A percentile compares a stretch with the other conserved stretches of the same genome.
Evolutionary conservation across 2,888 invertebrate genomes (phyloP).

Genomic region (Drosophila diplacantha): DNA sequence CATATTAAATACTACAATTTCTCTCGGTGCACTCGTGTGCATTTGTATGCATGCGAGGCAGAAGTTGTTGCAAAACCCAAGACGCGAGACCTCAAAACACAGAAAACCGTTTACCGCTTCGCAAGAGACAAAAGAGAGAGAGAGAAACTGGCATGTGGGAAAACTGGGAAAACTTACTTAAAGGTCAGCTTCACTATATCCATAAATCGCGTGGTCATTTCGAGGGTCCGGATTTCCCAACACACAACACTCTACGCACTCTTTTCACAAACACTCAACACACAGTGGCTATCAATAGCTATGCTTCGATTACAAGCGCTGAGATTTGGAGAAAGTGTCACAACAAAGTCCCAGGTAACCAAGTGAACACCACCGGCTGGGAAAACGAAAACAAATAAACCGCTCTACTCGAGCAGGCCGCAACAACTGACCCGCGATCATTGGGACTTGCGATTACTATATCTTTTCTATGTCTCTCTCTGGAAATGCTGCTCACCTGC

Average conservation of each 20-base stretch:
- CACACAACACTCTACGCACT: slow-evolving; percentile 7
- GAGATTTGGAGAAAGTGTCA: slow-evolving; percentile 40
- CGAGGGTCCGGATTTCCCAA: slow-evolving; percentile 7
- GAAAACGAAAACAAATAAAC: slow-evolving; percentile 1
- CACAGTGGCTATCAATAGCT: slow-evolving; percentile 19
- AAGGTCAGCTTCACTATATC: slow-evolving; percentile 73
- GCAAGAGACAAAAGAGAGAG: slow-evolving; percentile 1
- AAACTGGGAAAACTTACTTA: slow-evolving; percentile 66
- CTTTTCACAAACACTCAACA: slow-evolving; percentile 23
- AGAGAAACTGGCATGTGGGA: background rate
- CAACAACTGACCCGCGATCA: slow-evolving; percentile 54
- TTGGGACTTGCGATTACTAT: background rate
- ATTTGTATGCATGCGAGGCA: slow-evolving; percentile 17
- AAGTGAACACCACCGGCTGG: slow-evolving; percentile 23
- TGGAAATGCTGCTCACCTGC: slow-evolving; percentile 2
- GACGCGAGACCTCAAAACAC: slow-evolving; percentile 32
- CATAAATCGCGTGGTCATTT: slow-evolving; percentile 65
- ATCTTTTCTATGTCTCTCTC: slow-evolving; percentile 1
- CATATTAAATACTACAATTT: background rate
- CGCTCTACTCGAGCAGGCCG: slow-evolving; percentile 37
- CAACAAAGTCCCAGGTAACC: slow-evolving; percentile 22
- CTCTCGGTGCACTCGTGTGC: slow-evolving; percentile 8
- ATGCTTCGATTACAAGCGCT: slow-evolving; percentile 10
- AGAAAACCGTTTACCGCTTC: slow-evolving; percentile 24
- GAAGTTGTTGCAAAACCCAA: slow-evolving; percentile 33